Percentiles rank a stretch among this genome's conserved stretches.
phyloP scores from a whole-genome alignment of 2,113 vertebrate species.

The Limanda limanda region DNA sequence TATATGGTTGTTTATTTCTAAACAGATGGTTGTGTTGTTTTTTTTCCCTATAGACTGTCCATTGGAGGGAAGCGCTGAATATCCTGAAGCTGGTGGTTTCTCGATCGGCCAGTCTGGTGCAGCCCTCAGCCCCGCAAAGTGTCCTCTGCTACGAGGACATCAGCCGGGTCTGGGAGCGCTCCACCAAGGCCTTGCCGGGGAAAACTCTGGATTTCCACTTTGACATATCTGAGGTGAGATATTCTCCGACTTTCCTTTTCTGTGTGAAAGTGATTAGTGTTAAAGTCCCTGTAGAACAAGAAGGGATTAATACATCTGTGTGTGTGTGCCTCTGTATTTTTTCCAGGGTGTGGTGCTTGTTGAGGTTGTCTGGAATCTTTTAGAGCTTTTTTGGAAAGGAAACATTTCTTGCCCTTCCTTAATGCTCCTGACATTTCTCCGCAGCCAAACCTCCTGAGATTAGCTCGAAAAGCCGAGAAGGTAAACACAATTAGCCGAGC shows the following conservation, averaged over 20 bases:
- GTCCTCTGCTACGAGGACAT: constrained; percentile 89
- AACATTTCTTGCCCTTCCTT: constrained; percentile 66
- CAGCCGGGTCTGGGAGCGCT: constrained; percentile 89
- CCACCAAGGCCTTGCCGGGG: constrained; percentile 93
- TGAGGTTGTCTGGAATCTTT: constrained; percentile 52
- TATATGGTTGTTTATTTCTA: constrained; percentile 10
- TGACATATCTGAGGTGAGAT: constrained; percentile 91
- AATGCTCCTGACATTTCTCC: constrained; percentile 51
- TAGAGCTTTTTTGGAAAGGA: constrained; percentile 56
- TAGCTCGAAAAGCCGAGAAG: constrained; percentile 56
- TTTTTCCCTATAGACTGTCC: constrained; percentile 81
- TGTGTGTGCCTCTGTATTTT: constrained; percentile 32
- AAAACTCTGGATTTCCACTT: constrained; percentile 96
- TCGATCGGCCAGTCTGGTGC: constrained; percentile 90
- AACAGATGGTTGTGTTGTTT: constrained; percentile 18
- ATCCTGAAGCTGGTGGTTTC: constrained; percentile 94
- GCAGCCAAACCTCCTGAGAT: constrained; percentile 56
- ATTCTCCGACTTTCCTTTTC: constrained; percentile 21
- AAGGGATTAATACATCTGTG: neutral
- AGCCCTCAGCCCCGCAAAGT: constrained; percentile 87
- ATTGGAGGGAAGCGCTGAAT: constrained; percentile 93
- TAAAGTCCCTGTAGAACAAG: neutral
- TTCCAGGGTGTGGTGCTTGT: constrained; percentile 70
- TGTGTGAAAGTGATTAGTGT: neutral
- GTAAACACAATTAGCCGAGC: constrained; percentile 69